These are phyloP conservation scores for Melanerpes aurifrons DNA, from an alignment of 2,113 vertebrate species.

Conservation along the genomic window DNA sequence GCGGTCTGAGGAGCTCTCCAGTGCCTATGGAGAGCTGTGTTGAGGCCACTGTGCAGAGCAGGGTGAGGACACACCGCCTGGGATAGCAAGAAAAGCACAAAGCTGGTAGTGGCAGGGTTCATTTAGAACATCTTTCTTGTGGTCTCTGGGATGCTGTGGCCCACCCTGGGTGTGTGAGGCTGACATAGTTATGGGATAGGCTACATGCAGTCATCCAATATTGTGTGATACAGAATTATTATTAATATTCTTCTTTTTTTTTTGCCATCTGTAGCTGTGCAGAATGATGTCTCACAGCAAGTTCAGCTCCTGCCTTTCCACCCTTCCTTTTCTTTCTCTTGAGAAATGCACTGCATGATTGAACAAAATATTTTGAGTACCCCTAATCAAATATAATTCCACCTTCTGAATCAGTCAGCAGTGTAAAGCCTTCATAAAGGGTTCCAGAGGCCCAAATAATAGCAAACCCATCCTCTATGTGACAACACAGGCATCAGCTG, in stretches of 20 bases:
- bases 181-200: not conserved
- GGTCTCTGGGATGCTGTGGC: not conserved
- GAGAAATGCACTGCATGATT: not conserved
- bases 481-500: conserved; percentile 64
- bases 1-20: not conserved
- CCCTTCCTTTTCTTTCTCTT: not conserved
- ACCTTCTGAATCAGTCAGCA: conserved; percentile 28
- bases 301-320: not conserved
- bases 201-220: not conserved
- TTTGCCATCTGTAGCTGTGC: conserved; percentile 2
- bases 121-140: not conserved
- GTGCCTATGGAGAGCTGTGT: not conserved
- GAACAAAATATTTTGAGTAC: conserved; percentile 67
- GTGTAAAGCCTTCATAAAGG: conserved; percentile 20
- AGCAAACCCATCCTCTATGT: conserved; percentile 53
- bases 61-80: not conserved
- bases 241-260: conserved; percentile 55
- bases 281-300: conserved; percentile 47
- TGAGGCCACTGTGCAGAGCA: fast-evolving
- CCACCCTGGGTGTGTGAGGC: not conserved
- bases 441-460: conserved; percentile 46
- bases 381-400: conserved; percentile 51
- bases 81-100: not conserved
- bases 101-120: not conserved
- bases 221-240: not conserved